These are phyloP conservation scores for Boloria euphrosyne DNA, from an alignment of 2,888 invertebrate species.

Conservation along the genomic window DNA sequence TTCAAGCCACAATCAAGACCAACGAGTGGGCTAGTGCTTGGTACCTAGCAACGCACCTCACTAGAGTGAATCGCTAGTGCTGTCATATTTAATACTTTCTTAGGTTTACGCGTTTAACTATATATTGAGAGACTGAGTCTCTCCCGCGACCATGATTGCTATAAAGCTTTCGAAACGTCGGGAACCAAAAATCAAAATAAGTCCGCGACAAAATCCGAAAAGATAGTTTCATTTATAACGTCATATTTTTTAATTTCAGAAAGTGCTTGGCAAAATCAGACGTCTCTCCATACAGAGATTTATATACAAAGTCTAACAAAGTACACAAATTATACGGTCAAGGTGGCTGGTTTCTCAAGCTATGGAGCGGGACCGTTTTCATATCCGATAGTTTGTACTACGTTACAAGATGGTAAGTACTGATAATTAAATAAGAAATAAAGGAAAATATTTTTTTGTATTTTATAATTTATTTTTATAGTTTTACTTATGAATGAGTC, in stretches of 20 bases:
- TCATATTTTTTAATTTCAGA: conserved; percentile 54
- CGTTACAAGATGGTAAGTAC: conserved; percentile 90
- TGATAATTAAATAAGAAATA: background rate
- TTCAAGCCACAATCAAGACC: background rate
- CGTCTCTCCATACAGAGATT: conserved; percentile 88
- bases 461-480: background rate
- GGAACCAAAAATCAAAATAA: no score
- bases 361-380: conserved; percentile 92
- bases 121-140: no score
- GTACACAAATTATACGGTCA: conserved; percentile 93
- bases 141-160: no score
- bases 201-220: no score
- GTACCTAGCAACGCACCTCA: background rate
- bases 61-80: no score
- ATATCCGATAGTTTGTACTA: conserved; percentile 88
- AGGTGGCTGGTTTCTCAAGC: conserved; percentile 91
- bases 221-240: no score
- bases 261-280: conserved; percentile 71
- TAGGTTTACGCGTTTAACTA: no score
- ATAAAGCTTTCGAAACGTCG: no score
- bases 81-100: no score
- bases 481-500: no score
- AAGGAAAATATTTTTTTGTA: background rate
- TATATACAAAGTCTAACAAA: conserved; percentile 90
- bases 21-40: background rate